phyloP scores from a whole-genome alignment of 2,113 vertebrate genomes.

The Ellobius talpinus region DNA sequence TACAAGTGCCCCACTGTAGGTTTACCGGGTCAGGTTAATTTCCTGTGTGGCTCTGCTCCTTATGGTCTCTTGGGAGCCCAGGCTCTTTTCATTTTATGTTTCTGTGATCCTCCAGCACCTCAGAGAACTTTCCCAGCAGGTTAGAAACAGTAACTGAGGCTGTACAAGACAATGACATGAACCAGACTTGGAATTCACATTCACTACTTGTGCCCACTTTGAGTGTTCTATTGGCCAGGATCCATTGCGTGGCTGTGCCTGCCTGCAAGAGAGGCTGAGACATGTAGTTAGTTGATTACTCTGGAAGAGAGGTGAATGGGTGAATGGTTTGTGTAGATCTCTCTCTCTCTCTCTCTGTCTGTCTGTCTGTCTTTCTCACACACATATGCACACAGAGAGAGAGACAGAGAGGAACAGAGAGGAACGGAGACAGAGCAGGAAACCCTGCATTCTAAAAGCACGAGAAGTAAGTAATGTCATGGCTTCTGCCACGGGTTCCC shows the following conservation, averaged over 20 bases:
- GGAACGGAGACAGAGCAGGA: background rate
- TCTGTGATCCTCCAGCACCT: background rate
- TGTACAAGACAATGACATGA: background rate
- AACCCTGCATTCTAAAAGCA: background rate
- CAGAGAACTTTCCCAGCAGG: background rate
- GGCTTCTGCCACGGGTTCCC: background rate
- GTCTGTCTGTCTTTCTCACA: background rate
- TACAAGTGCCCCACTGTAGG: background rate
- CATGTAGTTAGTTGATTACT: background rate
- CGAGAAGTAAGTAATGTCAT: conserved; percentile 12
- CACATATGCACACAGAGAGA: background rate
- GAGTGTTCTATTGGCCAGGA: background rate
- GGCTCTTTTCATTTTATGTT: background rate
- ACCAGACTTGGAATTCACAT: background rate
- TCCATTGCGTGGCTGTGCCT: background rate
- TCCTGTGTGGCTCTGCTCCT: background rate
- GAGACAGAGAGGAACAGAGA: background rate
- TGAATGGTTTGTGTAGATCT: background rate
- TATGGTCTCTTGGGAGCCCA: background rate
- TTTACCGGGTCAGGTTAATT: background rate
- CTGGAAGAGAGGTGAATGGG: background rate
- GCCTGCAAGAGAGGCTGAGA: background rate
- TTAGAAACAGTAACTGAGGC: background rate
- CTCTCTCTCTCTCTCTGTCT: background rate
- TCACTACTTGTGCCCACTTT: background rate